These are phyloP conservation scores for Nematostella vectensis DNA, from an alignment of 92 coral and sea anemone species.

Conservation along the genomic window DNA sequence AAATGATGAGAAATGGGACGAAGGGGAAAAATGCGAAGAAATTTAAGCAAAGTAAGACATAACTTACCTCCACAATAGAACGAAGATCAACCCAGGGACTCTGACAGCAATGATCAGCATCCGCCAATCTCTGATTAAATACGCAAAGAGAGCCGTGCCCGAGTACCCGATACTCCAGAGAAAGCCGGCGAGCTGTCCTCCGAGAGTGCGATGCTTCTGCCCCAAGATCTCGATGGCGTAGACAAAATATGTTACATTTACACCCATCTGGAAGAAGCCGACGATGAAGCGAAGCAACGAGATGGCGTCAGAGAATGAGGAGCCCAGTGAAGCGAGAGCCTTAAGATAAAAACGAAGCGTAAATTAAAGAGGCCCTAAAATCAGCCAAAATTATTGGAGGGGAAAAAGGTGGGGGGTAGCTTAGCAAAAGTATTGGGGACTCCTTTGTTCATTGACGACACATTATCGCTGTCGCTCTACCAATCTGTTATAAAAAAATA, in stretches of 20 bases:
- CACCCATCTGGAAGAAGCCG: constrained; percentile 5
- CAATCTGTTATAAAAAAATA: too few species aligned
- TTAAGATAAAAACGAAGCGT: neutral
- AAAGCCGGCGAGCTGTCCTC: neutral
- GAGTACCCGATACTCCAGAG: neutral
- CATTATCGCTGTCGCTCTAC: too few species aligned
- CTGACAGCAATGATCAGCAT: neutral
- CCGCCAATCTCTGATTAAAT: constrained; percentile 8
- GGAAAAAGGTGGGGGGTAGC: too few species aligned
- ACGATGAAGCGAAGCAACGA: constrained; percentile 2
- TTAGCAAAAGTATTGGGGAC: too few species aligned
- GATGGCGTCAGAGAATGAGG: neutral
- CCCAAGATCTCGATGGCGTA: constrained; percentile 7
- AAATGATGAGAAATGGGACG: too few species aligned
- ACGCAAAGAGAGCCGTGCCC: constrained; percentile 4
- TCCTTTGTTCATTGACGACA: too few species aligned
- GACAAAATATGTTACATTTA: neutral
- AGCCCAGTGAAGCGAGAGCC: neutral
- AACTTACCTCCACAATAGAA: constrained; percentile 7
- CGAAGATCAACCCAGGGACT: neutral
- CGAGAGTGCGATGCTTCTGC: neutral
- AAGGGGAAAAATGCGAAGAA: too few species aligned
- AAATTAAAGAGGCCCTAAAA: too few species aligned
- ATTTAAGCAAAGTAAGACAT: too few species aligned
- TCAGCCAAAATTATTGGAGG: too few species aligned